These are phyloP conservation scores for Austrofundulus limnaeus DNA, from an alignment of 2,113 vertebrate genomes.

Conservation along the genomic window DNA sequence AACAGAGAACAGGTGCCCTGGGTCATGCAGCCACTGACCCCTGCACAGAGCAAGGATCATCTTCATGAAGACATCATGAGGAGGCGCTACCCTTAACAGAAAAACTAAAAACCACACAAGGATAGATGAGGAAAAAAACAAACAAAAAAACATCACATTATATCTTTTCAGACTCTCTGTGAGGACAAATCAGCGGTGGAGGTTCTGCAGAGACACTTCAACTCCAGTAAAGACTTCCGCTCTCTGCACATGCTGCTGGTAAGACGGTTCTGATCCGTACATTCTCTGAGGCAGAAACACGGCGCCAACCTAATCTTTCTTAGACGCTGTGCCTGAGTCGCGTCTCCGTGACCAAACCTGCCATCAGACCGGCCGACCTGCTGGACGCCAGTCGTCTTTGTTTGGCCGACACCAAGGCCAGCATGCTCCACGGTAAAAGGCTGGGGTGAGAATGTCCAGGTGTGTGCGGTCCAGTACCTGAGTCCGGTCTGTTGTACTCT, in stretches of 20 bases:
- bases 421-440: conserved; percentile 87
- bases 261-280: not conserved
- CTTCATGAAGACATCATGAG: too few relatives aligned
- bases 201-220: conserved; percentile 83
- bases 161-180: conserved; percentile 80
- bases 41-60: too few relatives aligned
- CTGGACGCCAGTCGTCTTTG: conserved; percentile 83
- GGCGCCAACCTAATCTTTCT: not conserved
- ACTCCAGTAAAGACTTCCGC: conserved; percentile 85
- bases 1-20: too few relatives aligned
- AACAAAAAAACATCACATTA: too few relatives aligned
- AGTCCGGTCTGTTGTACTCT: not conserved
- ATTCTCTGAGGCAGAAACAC: not conserved
- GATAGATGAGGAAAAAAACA: too few relatives aligned
- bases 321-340: conserved; percentile 83
- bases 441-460: fast-evolving
- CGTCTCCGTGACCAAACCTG: conserved; percentile 75
- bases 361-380: conserved; percentile 79
- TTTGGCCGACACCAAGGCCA: conserved; percentile 84
- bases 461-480: fast-evolving
- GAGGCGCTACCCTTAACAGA: too few relatives aligned
- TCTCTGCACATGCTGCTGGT: conserved; percentile 88
- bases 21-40: too few relatives aligned
- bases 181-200: conserved; percentile 82
- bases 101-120: too few relatives aligned